phyloP scores from a whole-genome alignment of 2,888 invertebrate genomes.

The Byasa hedistus region DNA sequence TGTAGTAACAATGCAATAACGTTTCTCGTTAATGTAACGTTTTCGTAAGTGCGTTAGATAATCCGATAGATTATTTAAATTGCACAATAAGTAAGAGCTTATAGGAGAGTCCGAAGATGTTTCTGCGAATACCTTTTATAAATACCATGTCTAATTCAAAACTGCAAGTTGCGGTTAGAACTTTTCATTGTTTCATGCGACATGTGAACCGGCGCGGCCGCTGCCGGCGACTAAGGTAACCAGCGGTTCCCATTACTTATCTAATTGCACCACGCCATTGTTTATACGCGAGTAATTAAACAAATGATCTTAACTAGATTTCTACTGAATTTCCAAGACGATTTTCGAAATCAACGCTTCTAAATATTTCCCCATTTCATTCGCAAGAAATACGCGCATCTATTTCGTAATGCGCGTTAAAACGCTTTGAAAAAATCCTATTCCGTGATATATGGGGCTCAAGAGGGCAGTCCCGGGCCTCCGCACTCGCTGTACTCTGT shows the following conservation, averaged over 20 bases:
- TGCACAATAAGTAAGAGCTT: not conserved
- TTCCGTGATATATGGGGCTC: constrained; percentile 16
- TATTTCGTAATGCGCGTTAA: constrained; percentile 2
- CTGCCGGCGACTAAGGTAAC: constrained; percentile 61
- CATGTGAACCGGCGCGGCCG: constrained; percentile 61
- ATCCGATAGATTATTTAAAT: not conserved
- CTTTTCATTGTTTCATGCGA: constrained; percentile 35
- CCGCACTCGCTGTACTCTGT: constrained; percentile 39
- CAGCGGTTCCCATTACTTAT: constrained; percentile 66
- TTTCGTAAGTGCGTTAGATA: not conserved
- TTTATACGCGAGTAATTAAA: constrained; percentile 66
- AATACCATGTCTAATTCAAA: constrained; percentile 30
- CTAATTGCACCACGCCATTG: constrained; percentile 72
- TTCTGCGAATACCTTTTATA: constrained; percentile 17
- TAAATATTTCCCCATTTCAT: constrained; percentile 38
- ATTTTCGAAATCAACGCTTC: constrained; percentile 46
- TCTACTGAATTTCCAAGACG: constrained; percentile 63
- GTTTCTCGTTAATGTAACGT: not conserved
- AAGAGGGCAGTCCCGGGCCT: constrained; percentile 19
- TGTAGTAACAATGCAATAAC: not conserved
- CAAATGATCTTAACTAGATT: constrained; percentile 65
- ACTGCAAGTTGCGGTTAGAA: constrained; percentile 23
- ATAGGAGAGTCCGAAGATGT: constrained; percentile 13
- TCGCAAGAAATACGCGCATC: constrained; percentile 24
- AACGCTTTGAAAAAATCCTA: constrained; percentile 15